These are phyloP conservation scores for Clostera curtula DNA, from an alignment of 2,888 invertebrate genomes.

Conservation along the genomic window DNA sequence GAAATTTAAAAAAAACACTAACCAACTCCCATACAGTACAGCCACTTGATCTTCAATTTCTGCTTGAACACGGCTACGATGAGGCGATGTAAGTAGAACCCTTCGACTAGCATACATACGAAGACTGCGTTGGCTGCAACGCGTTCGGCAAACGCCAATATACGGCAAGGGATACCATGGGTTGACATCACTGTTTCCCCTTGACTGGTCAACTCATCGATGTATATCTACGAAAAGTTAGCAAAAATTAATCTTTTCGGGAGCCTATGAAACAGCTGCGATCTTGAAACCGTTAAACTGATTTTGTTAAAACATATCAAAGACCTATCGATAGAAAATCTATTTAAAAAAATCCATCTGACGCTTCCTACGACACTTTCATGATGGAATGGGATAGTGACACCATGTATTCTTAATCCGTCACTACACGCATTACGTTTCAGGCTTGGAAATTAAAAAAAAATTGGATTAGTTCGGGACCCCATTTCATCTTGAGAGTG, in stretches of 20 bases:
- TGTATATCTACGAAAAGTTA: constrained; percentile 48
- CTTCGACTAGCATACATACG: constrained; percentile 81
- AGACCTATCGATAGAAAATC: too few relatives aligned
- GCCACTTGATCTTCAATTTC: constrained; percentile 62
- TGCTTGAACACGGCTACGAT: constrained; percentile 78
- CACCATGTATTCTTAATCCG: too few relatives aligned
- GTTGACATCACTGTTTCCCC: constrained; percentile 63
- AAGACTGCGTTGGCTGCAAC: constrained; percentile 76
- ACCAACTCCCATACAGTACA: constrained; percentile 65
- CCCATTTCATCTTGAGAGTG: too few relatives aligned
- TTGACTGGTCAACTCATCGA: constrained; percentile 68
- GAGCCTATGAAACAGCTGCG: too few relatives aligned
- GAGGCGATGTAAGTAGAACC: constrained; percentile 78
- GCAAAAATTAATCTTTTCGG: neutral
- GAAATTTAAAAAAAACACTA: constrained; percentile 19
- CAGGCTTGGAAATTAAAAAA: too few relatives aligned
- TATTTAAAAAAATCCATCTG: too few relatives aligned
- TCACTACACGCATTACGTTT: too few relatives aligned
- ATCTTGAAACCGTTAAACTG: too few relatives aligned
- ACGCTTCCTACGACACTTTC: too few relatives aligned
- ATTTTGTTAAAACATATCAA: too few relatives aligned
- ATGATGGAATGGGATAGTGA: too few relatives aligned
- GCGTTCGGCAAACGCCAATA: constrained; percentile 72
- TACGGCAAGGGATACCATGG: constrained; percentile 68
- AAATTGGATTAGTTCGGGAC: too few relatives aligned